Conservation (phyloP, 2,797 vertebrate genomes). For the Pelobates cultripes region DNA sequence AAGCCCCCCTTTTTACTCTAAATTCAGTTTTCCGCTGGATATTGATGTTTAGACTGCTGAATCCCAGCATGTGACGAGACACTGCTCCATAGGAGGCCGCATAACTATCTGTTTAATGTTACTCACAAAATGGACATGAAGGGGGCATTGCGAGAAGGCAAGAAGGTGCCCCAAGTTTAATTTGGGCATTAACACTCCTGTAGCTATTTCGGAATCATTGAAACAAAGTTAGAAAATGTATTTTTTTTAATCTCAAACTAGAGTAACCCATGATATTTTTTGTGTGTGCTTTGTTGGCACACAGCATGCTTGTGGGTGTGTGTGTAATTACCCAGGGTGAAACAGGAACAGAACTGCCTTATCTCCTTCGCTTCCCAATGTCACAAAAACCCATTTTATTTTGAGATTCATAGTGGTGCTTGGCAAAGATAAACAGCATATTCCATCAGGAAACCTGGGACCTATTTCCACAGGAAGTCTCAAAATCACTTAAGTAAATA, state of each 20-base stretch:
- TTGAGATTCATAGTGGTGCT: slow-evolving; percentile 97
- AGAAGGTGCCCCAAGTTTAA: background rate
- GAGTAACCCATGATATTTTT: slow-evolving; percentile 51
- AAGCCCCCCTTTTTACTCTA: background rate
- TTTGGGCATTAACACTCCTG: background rate
- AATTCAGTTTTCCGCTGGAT: slow-evolving; percentile 33
- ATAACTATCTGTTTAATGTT: slow-evolving; percentile 19
- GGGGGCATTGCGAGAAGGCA: background rate
- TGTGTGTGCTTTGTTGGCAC: slow-evolving; percentile 73
- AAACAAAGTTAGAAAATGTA: background rate
- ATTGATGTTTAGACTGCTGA: slow-evolving; percentile 48
- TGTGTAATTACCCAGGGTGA: slow-evolving; percentile 77
- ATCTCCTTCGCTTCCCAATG: slow-evolving; percentile 83
- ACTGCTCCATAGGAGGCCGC: slow-evolving; percentile 33
- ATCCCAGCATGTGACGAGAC: slow-evolving; percentile 36
- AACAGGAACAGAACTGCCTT: slow-evolving; percentile 93
- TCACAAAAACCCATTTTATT: slow-evolving; percentile 92
- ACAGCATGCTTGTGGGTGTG: slow-evolving; percentile 72
- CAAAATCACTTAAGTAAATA: slow-evolving; percentile 98
- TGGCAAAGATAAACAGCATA: slow-evolving; percentile 99
- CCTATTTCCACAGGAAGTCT: slow-evolving; percentile 99
- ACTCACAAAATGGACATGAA: slow-evolving; percentile 7
- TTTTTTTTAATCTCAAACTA: slow-evolving; percentile 32
- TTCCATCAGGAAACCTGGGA: slow-evolving; percentile 99
- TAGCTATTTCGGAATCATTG: background rate